Conservation (phyloP, 2,113 vertebrate genomes). For the Mystacornis crossleyi region DNA sequence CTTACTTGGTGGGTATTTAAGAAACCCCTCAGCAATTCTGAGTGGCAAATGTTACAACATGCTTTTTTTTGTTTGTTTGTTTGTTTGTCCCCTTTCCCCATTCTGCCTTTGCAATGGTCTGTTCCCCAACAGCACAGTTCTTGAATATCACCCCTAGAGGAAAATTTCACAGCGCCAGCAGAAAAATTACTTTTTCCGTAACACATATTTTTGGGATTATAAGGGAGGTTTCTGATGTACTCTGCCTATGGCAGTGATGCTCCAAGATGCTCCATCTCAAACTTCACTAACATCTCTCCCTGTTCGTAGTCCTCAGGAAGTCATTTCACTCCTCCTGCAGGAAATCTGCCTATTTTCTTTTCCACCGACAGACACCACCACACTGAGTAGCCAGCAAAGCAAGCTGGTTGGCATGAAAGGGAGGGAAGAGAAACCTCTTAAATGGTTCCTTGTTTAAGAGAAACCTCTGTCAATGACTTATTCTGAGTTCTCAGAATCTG, state of each 20-base stretch:
- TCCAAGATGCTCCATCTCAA: background rate
- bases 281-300: background rate
- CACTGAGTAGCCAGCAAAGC: background rate
- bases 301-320: background rate
- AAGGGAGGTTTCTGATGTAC: background rate
- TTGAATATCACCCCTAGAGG: background rate
- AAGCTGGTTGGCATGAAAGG: background rate
- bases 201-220: background rate
- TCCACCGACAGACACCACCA: background rate
- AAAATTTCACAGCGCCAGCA: background rate
- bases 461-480: background rate
- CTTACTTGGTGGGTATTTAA: background rate
- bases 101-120: background rate
- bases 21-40: background rate
- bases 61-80: background rate
- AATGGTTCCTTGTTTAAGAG: background rate
- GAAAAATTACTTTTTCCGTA: background rate
- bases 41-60: background rate
- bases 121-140: background rate
- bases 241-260: background rate
- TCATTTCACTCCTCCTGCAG: background rate
- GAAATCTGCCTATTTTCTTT: background rate
- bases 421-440: background rate
- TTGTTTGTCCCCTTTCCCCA: background rate
- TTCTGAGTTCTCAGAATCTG: background rate